Base-by-base conservation (phyloP, 1,140 invertebrate genomes). In the Sycobia sp. region DNA sequence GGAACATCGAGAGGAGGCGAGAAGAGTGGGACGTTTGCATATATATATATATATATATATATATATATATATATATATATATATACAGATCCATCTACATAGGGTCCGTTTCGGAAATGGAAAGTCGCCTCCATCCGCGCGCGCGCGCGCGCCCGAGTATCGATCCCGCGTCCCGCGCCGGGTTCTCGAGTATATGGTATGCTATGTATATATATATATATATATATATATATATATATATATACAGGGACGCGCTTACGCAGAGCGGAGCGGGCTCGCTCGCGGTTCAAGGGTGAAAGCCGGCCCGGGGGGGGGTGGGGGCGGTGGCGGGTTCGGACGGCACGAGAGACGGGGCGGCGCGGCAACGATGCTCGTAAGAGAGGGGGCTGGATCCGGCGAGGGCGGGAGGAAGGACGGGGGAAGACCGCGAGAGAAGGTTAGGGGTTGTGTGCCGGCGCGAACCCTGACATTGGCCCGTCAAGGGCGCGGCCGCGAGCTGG, bases 381-480 rank as follows among this genome's bases (percentile, higher is more conserved):
- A n/a, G n/a, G n/a, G n/a, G n/a, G n/a, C n/a, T n/a, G n/a, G n/a
- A n/a, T n/a, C n/a, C n/a, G n/a, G n/a, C n/a, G n/a, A n/a, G n/a
- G n/a, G n/a, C n/a, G n/a, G n/a, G n/a, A n/a, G n/a, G n/a, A n/a
- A n/a, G n/a, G n/a, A n/a, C n/a, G n/a, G n/a, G n/a, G n/a, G n/a
- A n/a, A n/a, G n/a, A n/a, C n/a, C n/a, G n/a, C 14, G 22, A 27
- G 18, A 9, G 20, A 49, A 20, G 25, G 56, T 41, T n/a, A 59
- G 49, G 50, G 41, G 51, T n/a, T n/a, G n/a, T 38, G n/a, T 36
- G 46, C 32, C 46, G 44, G 39, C 43, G 32, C 51, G 41, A 38
- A 65, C 62, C 62, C 62, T 65, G 62, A 65, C 62, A 65, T 65
- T 65, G 62, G 44, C 49, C 53, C 49, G 47, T 16, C 49, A 58